Percentiles rank a stretch among this genome's conserved stretches.
phyloP scores from a whole-genome alignment of 2,888 invertebrate genomes.

The Hypselothyrea guttata region DNA sequence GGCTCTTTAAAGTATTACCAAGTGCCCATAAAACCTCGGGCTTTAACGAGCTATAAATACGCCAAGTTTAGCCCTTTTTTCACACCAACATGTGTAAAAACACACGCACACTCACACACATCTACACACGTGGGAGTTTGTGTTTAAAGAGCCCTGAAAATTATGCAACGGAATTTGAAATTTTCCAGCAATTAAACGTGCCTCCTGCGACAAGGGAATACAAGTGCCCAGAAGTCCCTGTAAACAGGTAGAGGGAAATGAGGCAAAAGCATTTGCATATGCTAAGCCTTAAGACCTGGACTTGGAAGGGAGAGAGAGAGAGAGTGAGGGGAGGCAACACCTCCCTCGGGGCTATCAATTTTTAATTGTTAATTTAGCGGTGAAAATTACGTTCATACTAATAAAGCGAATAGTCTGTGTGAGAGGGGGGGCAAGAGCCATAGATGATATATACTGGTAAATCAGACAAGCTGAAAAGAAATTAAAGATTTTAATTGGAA shows the following conservation, averaged over 20 bases:
- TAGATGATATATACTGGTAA: slow-evolving; percentile 34
- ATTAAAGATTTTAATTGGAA: slow-evolving; percentile 79
- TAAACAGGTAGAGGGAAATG: background rate
- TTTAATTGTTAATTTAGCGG: slow-evolving; percentile 77
- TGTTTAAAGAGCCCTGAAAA: slow-evolving; percentile 29
- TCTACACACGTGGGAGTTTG: background rate
- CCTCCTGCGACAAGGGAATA: slow-evolving; percentile 37
- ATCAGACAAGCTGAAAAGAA: slow-evolving; percentile 74
- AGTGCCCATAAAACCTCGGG: background rate
- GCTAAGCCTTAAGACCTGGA: slow-evolving; percentile 24
- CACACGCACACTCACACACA: background rate
- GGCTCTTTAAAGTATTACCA: background rate
- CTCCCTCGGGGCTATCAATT: slow-evolving; percentile 72
- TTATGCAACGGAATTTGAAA: slow-evolving; percentile 59
- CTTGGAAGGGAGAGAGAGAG: slow-evolving; percentile 1
- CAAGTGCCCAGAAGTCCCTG: slow-evolving; percentile 11
- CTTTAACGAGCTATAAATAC: slow-evolving; percentile 6
- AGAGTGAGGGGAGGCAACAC: background rate
- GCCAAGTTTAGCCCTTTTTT: background rate
- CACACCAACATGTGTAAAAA: background rate
- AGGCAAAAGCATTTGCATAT: slow-evolving; percentile 48
- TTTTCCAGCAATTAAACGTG: slow-evolving; percentile 65
- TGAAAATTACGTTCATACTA: slow-evolving; percentile 68
- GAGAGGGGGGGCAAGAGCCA: background rate
- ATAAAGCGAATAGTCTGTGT: too few species aligned